These are phyloP conservation scores for Panthera tigris DNA, from an alignment of 2,113 vertebrate species.

Conservation along the genomic window DNA sequence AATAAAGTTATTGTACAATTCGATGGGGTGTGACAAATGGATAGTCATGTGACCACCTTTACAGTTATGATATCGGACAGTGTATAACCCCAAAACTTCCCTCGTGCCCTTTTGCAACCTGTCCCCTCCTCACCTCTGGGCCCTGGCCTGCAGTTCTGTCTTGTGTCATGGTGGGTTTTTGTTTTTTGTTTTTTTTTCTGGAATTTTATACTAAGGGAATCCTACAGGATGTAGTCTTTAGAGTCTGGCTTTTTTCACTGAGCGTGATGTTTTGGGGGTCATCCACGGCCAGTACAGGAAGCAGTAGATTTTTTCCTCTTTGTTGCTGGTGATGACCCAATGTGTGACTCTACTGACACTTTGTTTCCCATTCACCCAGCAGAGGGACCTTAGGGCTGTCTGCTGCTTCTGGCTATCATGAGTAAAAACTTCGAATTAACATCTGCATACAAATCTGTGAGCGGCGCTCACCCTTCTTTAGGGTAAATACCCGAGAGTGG, in stretches of 20 bases:
- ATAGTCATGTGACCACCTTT: background rate
- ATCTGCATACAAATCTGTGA: background rate
- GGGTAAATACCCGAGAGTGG: background rate
- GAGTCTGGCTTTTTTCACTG: background rate
- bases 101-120: background rate
- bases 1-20: background rate
- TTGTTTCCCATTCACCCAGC: background rate
- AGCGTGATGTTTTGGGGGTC: background rate
- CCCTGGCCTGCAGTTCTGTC: background rate
- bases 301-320: background rate
- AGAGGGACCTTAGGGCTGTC: background rate
- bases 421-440: background rate
- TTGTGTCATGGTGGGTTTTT: background rate
- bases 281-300: background rate
- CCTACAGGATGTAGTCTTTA: background rate
- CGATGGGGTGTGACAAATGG: background rate
- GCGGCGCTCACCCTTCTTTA: background rate
- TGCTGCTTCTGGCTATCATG: background rate
- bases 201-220: background rate
- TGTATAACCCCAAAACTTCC: background rate
- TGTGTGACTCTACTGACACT: rapidly evolving
- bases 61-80: background rate
- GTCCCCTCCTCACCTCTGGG: too few relatives aligned
- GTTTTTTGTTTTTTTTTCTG: background rate
- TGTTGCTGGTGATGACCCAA: background rate